Base-by-base conservation (phyloP, 2,888 invertebrate species). In the Athalia rosae region DNA sequence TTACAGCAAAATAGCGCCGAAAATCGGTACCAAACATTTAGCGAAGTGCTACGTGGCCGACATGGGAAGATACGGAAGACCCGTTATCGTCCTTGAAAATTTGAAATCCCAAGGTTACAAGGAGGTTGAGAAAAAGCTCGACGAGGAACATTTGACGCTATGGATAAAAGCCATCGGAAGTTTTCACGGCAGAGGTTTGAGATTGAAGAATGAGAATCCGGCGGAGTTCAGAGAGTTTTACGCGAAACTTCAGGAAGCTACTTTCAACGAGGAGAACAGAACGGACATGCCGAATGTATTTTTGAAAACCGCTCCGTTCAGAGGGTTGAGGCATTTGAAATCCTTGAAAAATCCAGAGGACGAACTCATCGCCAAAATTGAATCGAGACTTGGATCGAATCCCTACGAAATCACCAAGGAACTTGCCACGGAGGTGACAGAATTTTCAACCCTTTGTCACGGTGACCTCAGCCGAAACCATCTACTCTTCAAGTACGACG, bases 81-180 rank as follows among this genome's bases (percentile, higher is more conserved):
- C 88, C 6, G 84, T 83, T 45, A 79, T 89, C 15, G 89, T 87
- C 9, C 76, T 88, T 50, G 88, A 89, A 79, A 85, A 89, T 78
- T 83, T 87, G 13, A 80, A 81, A 71, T 81, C 82, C 28, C 69
- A 64, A 3, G 87, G 85, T 48, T 89, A 83, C 79, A 41, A 15
- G 13, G 76, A 79, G 13, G 45, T 76, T 9, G 76, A 82, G 41
- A 76, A 79, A 15, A 77, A 83, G 76, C 74, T 89, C 67, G 85
- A 84, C 80, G 79, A 81, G 53, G 80, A 85, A 48, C 88, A 88
- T 61, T 77, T 86, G 63, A 82, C 79, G 76, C 61, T 86, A 28
- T 84, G 85, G 78, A 73, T 85, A 9, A 76, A 83, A 76, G 76
- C 81, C 11, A 79, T 89, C 56, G 87, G 81, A 8, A 79, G 77